Percentiles rank a stretch among this genome's conserved stretches.
Evolutionary conservation across 2,888 invertebrate genomes (phyloP).

Genomic region (Tachina fera): DNA sequence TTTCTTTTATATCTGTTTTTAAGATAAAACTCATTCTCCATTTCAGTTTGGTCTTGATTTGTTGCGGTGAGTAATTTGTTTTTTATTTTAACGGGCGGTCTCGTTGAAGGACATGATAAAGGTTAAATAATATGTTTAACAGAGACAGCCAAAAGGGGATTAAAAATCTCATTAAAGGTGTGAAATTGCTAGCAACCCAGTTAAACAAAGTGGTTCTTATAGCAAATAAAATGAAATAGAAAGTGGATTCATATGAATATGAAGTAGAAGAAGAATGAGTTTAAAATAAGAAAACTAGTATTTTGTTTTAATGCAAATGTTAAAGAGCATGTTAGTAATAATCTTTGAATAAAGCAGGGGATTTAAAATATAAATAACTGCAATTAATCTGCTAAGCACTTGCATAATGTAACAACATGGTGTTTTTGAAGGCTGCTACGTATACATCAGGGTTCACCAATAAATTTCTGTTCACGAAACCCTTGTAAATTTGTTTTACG

Average conservation of each 20-base stretch:
- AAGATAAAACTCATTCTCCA: conserved; percentile 50
- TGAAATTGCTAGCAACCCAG: conserved; percentile 51
- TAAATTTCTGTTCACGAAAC: too few relatives aligned
- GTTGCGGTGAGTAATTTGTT: conserved; percentile 58
- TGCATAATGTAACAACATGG: too few relatives aligned
- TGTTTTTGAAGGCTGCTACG: too few relatives aligned
- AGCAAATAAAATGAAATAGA: neutral
- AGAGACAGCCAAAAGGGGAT: neutral
- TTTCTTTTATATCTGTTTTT: conserved; percentile 59
- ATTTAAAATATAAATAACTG: too few relatives aligned
- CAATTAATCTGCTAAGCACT: too few relatives aligned
- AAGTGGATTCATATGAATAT: neutral
- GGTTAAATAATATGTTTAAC: conserved; percentile 19
- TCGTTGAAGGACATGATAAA: conserved; percentile 28
- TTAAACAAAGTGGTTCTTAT: neutral
- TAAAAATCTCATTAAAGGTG: conserved; percentile 37
- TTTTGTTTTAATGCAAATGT: too few relatives aligned
- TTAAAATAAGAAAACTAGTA: too few relatives aligned
- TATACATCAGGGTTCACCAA: too few relatives aligned
- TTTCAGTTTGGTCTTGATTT: conserved; percentile 54
- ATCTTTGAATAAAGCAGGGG: too few relatives aligned
- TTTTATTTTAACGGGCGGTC: conserved; percentile 21
- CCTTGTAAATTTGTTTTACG: too few relatives aligned
- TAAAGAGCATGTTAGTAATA: too few relatives aligned
- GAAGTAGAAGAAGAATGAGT: neutral